These are phyloP conservation scores for Cyclophora albipunctata DNA, from an alignment of 2,888 invertebrate genomes.

Conservation along the genomic window DNA sequence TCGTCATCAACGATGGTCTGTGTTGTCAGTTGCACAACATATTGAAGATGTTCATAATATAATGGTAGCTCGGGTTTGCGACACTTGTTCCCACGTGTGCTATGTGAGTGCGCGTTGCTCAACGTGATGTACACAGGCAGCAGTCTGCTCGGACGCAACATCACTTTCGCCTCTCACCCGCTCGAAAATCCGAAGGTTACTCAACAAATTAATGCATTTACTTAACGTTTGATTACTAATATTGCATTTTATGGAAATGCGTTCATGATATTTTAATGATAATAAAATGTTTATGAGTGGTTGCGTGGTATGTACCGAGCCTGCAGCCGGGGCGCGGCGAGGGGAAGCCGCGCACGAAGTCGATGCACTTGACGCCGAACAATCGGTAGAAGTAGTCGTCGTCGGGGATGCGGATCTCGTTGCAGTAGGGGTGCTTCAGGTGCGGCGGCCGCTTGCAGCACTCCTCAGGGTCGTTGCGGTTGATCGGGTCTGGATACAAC, in stretches of 20 bases:
- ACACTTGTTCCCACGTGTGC: too few species aligned
- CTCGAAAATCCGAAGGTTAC: too few species aligned
- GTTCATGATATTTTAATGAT: too few species aligned
- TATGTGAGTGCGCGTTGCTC: too few species aligned
- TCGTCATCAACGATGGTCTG: slow-evolving; percentile 3
- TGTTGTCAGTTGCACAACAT: too few species aligned
- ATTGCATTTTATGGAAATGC: too few species aligned
- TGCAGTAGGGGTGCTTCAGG: slow-evolving; percentile 91
- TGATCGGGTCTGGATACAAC: slow-evolving; percentile 80
- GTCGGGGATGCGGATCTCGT: slow-evolving; percentile 90
- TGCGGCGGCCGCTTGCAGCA: slow-evolving; percentile 89
- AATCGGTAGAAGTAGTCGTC: slow-evolving; percentile 93
- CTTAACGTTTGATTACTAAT: too few species aligned
- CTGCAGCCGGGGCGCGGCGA: slow-evolving; percentile 91
- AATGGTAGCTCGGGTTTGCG: too few species aligned
- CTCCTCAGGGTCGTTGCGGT: slow-evolving; percentile 92
- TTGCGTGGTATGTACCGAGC: slow-evolving; percentile 76
- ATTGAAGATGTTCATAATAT: too few species aligned
- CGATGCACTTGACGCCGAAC: slow-evolving; percentile 89
- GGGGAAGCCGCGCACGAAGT: slow-evolving; percentile 92
- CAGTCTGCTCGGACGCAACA: not conserved
- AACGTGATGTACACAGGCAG: too few species aligned
- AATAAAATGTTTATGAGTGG: not conserved
- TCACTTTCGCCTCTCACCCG: slow-evolving; percentile 52
- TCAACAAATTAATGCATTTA: too few species aligned